These are phyloP conservation scores for Parambassis ranga DNA, from an alignment of 2,797 vertebrate species.

Conservation along the genomic window DNA sequence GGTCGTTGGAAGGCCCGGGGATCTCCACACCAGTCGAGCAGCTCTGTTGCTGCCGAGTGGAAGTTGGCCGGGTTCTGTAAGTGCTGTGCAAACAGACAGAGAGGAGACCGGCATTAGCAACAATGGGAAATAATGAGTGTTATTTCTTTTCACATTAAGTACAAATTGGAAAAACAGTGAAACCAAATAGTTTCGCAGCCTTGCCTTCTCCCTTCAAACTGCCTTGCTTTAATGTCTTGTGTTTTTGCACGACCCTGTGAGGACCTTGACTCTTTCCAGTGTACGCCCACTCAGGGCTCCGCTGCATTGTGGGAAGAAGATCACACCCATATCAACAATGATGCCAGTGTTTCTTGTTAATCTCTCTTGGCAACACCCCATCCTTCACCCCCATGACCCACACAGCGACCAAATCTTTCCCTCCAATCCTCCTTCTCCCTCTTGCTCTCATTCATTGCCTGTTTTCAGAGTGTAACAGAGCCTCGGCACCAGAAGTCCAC, in stretches of 20 bases:
- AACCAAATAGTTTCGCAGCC: slow-evolving; percentile 53
- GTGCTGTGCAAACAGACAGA: slow-evolving; percentile 85
- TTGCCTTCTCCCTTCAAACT: slow-evolving; percentile 29
- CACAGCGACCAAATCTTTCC: slow-evolving; percentile 59
- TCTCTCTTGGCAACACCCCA: slow-evolving; percentile 73
- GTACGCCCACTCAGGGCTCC: slow-evolving; percentile 67
- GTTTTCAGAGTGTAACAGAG: slow-evolving; percentile 57
- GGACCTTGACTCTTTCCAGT: slow-evolving; percentile 72
- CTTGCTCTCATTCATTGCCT: slow-evolving; percentile 48
- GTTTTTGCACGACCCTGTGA: slow-evolving; percentile 73
- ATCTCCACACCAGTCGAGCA: slow-evolving; percentile 99
- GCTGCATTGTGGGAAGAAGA: slow-evolving; percentile 79
- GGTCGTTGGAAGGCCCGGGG: slow-evolving; percentile 98
- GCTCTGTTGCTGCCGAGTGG: slow-evolving; percentile 98
- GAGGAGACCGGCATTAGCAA: slow-evolving; percentile 54
- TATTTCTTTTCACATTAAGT: slow-evolving; percentile 35
- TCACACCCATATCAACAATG: slow-evolving; percentile 77
- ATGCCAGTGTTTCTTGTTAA: slow-evolving; percentile 78
- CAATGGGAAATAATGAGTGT: slow-evolving; percentile 52
- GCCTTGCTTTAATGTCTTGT: slow-evolving; percentile 66
- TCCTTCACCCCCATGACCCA: slow-evolving; percentile 60
- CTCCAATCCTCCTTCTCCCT: slow-evolving; percentile 53
- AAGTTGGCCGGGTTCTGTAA: slow-evolving; percentile 99
- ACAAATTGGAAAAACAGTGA: slow-evolving; percentile 66
- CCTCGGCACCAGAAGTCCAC: slow-evolving; percentile 63